phyloP scores from a whole-genome alignment of 2,113 vertebrate species.

The Sapayoa aenigma region DNA sequence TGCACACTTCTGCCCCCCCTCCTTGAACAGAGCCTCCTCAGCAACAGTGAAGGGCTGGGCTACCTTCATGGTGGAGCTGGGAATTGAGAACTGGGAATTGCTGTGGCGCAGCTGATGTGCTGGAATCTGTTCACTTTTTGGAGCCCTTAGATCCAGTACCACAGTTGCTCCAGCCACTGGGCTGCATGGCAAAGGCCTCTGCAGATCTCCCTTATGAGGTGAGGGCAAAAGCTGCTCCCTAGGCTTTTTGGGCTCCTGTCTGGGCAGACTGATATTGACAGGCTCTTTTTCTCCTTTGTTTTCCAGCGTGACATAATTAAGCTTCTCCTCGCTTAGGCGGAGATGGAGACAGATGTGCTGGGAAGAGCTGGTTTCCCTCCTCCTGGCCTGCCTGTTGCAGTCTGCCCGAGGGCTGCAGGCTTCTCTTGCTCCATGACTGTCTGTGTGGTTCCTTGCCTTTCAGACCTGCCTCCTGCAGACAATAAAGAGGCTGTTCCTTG shows the following conservation, averaged over 20 bases:
- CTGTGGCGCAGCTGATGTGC: background rate
- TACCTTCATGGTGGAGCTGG: background rate
- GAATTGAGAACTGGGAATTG: fast-evolving
- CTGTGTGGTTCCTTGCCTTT: background rate
- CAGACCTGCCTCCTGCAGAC: background rate
- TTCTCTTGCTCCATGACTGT: background rate
- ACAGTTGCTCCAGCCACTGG: background rate
- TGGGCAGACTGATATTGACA: background rate
- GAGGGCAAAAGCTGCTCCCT: background rate
- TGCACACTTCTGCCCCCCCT: background rate
- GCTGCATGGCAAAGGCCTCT: background rate
- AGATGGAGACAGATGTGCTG: slow-evolving; percentile 20
- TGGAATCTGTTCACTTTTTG: background rate
- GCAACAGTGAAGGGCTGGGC: background rate
- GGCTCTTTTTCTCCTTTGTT: slow-evolving; percentile 38
- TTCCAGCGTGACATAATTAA: slow-evolving; percentile 59
- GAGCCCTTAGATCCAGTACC: background rate
- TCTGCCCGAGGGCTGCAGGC: background rate
- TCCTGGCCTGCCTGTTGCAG: background rate
- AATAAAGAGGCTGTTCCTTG: slow-evolving; percentile 48
- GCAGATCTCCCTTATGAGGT: fast-evolving
- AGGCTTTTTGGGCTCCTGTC: background rate
- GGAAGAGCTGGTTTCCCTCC: background rate
- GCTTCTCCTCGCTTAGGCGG: slow-evolving; percentile 37
- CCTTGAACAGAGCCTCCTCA: background rate